Percentiles rank a stretch among this genome's conserved stretches.
These are phyloP conservation scores for Aphidoletes aphidimyza DNA, from an alignment of 2,888 invertebrate genomes.

Conservation along the genomic window DNA sequence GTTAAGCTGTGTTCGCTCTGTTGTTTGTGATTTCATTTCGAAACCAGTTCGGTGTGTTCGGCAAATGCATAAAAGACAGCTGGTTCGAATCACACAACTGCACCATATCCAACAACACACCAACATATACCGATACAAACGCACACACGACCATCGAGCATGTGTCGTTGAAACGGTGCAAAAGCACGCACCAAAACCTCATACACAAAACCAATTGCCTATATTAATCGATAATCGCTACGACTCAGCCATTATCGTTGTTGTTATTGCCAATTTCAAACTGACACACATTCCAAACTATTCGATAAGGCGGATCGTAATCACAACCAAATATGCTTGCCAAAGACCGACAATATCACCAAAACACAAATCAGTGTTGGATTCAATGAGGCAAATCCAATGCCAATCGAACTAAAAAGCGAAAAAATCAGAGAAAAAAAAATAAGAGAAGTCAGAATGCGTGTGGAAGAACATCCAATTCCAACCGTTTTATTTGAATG, in stretches of 20 bases:
- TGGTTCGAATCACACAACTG: not conserved
- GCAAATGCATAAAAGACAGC: slow-evolving; percentile 43
- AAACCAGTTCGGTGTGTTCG: slow-evolving; percentile 5
- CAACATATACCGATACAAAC: not conserved
- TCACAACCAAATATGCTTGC: not conserved
- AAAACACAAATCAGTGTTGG: slow-evolving; percentile 19
- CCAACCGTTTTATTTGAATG: not conserved
- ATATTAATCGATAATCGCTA: slow-evolving; percentile 43
- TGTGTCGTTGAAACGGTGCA: slow-evolving; percentile 26
- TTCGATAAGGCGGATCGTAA: slow-evolving; percentile 10
- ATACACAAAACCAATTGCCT: not conserved
- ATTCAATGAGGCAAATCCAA: not conserved
- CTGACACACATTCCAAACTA: slow-evolving; percentile 28
- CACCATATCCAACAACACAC: not conserved
- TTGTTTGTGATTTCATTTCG: not conserved
- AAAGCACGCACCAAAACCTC: slow-evolving; percentile 40
- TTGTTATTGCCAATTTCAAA: slow-evolving; percentile 37
- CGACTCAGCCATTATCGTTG: slow-evolving; percentile 26
- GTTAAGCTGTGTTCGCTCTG: not conserved
- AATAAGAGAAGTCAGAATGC: not conserved
- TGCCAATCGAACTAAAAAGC: too few relatives aligned
- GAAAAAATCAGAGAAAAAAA: too few relatives aligned
- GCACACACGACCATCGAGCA: too few relatives aligned
- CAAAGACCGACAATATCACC: not conserved
- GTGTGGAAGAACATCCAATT: slow-evolving; percentile 34